These are phyloP conservation scores for Antheraea mylitta DNA, from an alignment of 1,140 invertebrate genomes.

Conservation along the genomic window DNA sequence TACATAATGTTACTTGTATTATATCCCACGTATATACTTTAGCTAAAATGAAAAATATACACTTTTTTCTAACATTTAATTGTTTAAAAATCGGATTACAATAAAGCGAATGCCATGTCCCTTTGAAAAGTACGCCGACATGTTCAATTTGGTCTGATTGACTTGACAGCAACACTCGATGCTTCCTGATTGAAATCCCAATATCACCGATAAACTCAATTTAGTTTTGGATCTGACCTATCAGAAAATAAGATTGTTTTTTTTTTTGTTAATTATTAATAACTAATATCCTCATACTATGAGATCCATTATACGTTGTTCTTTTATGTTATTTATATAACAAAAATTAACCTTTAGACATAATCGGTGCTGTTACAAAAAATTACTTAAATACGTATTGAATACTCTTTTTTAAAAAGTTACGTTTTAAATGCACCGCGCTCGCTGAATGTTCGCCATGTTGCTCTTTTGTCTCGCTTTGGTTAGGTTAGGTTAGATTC, in stretches of 20 bases:
- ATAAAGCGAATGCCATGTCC: conserved; percentile 17
- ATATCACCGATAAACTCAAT: conserved; percentile 48
- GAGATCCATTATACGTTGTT: neutral
- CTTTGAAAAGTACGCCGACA: conserved; percentile 43
- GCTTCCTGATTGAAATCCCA: conserved; percentile 47
- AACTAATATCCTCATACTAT: neutral
- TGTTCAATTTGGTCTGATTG: conserved; percentile 55
- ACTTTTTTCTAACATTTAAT: neutral
- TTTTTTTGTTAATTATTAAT: neutral
- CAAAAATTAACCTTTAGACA: too few species aligned
- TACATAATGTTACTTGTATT: too few species aligned
- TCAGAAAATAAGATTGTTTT: neutral
- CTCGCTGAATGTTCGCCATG: too few species aligned
- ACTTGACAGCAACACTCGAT: conserved; percentile 44
- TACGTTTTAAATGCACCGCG: too few species aligned
- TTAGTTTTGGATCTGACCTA: conserved; percentile 30
- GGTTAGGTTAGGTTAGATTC: too few species aligned
- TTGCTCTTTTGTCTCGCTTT: too few species aligned
- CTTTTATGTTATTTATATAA: too few species aligned
- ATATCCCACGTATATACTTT: too few species aligned
- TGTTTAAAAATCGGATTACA: conserved; percentile 8
- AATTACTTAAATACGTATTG: too few species aligned
- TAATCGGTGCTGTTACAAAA: too few species aligned
- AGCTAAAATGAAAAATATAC: too few species aligned
- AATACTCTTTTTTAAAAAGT: too few species aligned